phyloP scores from a whole-genome alignment of 2,113 vertebrate species.

The Eulacestoma nigropectus region DNA sequence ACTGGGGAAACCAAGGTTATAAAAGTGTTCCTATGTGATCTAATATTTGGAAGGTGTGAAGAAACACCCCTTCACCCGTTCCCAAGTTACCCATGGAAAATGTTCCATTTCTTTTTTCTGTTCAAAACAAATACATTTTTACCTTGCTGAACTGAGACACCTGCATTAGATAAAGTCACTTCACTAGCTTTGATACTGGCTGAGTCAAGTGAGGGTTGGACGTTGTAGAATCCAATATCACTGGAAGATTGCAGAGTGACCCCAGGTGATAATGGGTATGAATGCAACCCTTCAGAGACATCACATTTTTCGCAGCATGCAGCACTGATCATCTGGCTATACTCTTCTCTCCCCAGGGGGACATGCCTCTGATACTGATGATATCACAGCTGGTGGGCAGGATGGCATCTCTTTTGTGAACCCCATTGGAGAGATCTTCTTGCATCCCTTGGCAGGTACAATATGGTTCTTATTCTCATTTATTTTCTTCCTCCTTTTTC shows the following conservation, averaged over 20 bases:
- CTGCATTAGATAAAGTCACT: background rate
- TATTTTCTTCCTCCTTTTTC: background rate
- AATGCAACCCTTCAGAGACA: background rate
- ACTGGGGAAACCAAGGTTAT: background rate
- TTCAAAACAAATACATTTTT: background rate
- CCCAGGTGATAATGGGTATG: background rate
- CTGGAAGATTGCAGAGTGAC: background rate
- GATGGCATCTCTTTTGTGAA: conserved; percentile 87
- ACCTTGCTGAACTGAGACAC: background rate
- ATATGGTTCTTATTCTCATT: background rate
- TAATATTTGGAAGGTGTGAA: background rate
- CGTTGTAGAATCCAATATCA: background rate
- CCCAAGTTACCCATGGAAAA: background rate
- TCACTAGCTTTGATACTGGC: background rate
- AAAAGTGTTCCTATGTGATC: background rate
- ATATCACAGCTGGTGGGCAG: conserved; percentile 81
- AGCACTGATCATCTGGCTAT: background rate
- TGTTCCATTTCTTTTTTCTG: background rate
- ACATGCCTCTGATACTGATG: conserved; percentile 76
- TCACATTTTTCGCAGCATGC: background rate
- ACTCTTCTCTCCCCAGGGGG: conserved; percentile 71
- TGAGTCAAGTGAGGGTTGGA: background rate
- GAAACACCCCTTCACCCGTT: background rate
- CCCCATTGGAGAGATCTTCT: conserved; percentile 84
- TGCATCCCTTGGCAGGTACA: conserved; percentile 87